phyloP scores from a whole-genome alignment of 2,888 invertebrate species.

The Pollenia amentaria region DNA sequence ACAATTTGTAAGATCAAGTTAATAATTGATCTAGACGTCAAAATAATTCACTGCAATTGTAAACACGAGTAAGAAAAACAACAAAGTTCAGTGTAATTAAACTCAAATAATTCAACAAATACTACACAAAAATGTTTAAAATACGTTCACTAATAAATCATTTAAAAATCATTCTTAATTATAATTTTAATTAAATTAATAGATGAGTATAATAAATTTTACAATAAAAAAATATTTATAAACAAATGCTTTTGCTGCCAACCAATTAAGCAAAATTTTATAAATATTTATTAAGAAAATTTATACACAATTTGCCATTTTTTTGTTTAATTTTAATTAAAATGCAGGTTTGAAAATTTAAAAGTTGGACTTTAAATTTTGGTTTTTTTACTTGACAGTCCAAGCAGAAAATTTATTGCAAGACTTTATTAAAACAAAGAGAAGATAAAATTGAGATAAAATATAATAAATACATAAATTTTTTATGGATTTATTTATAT shows the following conservation, averaged over 20 bases:
- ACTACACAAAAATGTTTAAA: background rate
- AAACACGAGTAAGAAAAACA: background rate
- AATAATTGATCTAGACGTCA: background rate
- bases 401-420: slow-evolving; percentile 30
- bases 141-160: background rate
- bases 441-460: slow-evolving; percentile 18
- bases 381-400: slow-evolving; percentile 9
- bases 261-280: no score
- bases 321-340: background rate
- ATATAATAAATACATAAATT: background rate
- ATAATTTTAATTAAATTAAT: background rate
- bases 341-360: background rate
- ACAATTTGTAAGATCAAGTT: background rate
- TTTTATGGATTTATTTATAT: slow-evolving; percentile 8
- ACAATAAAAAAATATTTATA: no score
- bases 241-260: no score
- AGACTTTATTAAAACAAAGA: slow-evolving; percentile 1
- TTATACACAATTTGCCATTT: background rate
- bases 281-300: background rate
- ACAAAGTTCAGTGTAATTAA: slow-evolving; percentile 28
- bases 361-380: background rate
- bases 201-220: background rate
- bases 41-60: slow-evolving; percentile 8
- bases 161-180: background rate
- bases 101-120: background rate